A percentile compares a stretch with the other conserved stretches of the same genome.
Conservation (phyloP, 2,113 vertebrate species). For the Dendrocopos noguchii region DNA sequence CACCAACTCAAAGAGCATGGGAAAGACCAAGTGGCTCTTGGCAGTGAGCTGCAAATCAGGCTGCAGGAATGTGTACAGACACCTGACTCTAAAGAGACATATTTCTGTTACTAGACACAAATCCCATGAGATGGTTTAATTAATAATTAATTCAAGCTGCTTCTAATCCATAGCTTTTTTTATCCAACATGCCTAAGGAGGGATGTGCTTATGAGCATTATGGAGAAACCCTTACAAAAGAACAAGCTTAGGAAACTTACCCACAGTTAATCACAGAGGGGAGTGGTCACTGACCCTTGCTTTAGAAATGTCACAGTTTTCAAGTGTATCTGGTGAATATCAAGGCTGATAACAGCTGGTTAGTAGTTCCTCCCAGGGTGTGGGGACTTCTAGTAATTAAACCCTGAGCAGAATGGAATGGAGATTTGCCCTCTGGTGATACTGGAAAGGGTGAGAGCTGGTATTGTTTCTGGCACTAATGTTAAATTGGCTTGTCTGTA, state of each 20-base stretch:
- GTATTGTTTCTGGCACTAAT: not conserved
- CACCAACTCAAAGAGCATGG: not conserved
- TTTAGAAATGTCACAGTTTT: not conserved
- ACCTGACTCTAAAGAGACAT: not conserved
- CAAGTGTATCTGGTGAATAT: not conserved
- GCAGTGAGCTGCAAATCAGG: not conserved
- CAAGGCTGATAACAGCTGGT: not conserved
- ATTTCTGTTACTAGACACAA: not conserved
- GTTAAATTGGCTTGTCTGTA: not conserved
- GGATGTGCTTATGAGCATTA: not conserved
- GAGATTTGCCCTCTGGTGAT: not conserved
- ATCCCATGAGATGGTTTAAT: not conserved
- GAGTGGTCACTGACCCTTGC: not conserved
- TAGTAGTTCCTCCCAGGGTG: not conserved
- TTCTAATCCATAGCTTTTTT: not conserved
- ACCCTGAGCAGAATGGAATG: not conserved
- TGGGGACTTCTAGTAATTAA: not conserved
- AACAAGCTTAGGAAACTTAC: not conserved
- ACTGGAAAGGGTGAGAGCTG: not conserved
- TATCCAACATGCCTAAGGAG: not conserved
- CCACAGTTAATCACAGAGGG: not conserved
- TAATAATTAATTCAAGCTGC: not conserved
- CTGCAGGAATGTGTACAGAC: not conserved
- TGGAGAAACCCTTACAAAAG: not conserved
- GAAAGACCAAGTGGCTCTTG: not conserved